Base-by-base conservation (phyloP, 2,797 vertebrate genomes). In the Pelodytes ibericus region DNA sequence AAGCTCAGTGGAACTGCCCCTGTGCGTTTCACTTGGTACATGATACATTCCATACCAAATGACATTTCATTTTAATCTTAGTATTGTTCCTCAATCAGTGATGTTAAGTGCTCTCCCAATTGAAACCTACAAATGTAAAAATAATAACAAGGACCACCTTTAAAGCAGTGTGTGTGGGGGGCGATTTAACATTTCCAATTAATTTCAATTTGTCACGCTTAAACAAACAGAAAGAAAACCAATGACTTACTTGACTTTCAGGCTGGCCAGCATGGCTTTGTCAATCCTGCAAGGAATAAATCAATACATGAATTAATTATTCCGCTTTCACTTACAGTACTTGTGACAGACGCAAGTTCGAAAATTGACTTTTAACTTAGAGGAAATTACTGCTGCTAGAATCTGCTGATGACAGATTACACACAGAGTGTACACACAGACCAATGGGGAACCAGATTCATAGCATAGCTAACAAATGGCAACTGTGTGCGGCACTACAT, bases 161-260 rank as follows among this genome's bases (percentile, higher is more conserved):
- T 5, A 5, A 5, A 36, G 33, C 33, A 36, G 33, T 36, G 33
- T 36, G 33, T 5, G 5, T 5, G 13, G 13, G 13, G 33, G 33
- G 33, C 5, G 4, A 53, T 24, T 53, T 53, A 53, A 24, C 49
- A 53, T 26, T 58, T 58, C 56, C 13, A 27, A 22, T 53, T 11
- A 20, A 24, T 24, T 53, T 24, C 51, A 67, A 33, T 47, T 67
- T 60, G 18, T 3, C 10, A 13, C 3, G 4, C 22, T 57, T 58
- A 31, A 57, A 76, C 6, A 15, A 57, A 57, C 0, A 77, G 8
- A 15, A 18, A 36, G 59, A n/a, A 75, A 39, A 0, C 0, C 0
- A 3, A 22, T 49, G 80, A 92, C 96, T 96, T 86, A 98, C 96
- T 96, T 94, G 84, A 93, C 89, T 90, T 91, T 97, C 86, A 97